phyloP scores from a whole-genome alignment of 2,888 invertebrate species.

The Amphipoea oculea region DNA sequence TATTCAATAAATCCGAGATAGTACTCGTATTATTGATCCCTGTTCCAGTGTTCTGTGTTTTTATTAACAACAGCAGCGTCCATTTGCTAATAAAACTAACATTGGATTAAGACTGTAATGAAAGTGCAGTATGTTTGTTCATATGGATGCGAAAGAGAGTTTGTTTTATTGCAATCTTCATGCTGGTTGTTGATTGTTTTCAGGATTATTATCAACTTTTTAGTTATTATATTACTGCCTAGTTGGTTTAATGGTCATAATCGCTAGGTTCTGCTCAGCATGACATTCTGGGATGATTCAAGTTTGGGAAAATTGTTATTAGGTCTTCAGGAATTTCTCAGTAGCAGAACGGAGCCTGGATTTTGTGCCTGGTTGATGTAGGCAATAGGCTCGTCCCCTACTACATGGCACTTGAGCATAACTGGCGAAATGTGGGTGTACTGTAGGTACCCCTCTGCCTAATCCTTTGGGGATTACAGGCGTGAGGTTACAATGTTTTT shows the following conservation, averaged over 20 bases:
- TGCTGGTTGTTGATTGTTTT: background rate
- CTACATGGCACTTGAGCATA: background rate
- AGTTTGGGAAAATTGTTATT: background rate
- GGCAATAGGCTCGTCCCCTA: background rate
- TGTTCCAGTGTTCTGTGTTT: background rate
- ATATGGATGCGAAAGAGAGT: background rate
- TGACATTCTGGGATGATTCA: background rate
- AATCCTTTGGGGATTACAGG: background rate
- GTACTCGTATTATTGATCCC: conserved; percentile 15
- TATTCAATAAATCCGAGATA: conserved; percentile 39
- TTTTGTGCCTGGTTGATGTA: background rate
- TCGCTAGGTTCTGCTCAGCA: background rate
- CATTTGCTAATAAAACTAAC: conserved; percentile 41
- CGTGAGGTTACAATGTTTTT: background rate
- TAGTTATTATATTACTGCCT: background rate
- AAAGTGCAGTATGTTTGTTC: conserved; percentile 38
- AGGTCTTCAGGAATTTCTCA: background rate
- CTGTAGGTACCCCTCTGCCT: background rate
- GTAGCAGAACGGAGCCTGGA: background rate
- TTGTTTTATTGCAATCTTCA: background rate
- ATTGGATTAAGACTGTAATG: conserved; percentile 26
- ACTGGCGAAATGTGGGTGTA: background rate
- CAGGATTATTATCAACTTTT: background rate
- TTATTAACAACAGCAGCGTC: conserved; percentile 19
- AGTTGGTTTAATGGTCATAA: background rate